phyloP scores from a whole-genome alignment of 64 coral and sea anemone species.

The Acropora tenuis region DNA sequence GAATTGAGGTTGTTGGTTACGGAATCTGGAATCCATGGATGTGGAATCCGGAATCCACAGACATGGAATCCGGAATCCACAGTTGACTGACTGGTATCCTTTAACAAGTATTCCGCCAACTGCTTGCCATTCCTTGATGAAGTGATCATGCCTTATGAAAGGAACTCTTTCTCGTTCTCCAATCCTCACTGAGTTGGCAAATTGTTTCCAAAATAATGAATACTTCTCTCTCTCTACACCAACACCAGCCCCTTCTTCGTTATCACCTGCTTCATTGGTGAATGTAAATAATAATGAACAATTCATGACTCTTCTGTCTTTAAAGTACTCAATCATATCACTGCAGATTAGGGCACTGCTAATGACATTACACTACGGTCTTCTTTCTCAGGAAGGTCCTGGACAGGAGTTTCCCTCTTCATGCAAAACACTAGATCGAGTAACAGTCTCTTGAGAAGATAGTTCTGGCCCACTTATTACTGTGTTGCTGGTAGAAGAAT shows the following conservation, averaged over 20 bases:
- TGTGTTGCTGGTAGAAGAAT: too few species aligned
- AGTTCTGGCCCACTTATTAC: too few species aligned
- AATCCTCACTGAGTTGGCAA: conserved; percentile 59
- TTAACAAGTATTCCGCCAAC: conserved; percentile 70
- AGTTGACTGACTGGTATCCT: conserved; percentile 47
- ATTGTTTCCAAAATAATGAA: conserved; percentile 74
- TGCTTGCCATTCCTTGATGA: conserved; percentile 36
- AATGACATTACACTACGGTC: not conserved
- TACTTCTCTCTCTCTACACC: conserved; percentile 59
- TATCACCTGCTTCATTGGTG: conserved; percentile 55
- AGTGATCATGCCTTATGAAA: conserved; percentile 78
- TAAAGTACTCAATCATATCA: conserved; percentile 49
- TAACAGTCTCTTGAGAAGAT: too few species aligned
- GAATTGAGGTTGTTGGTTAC: too few species aligned
- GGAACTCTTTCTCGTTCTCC: conserved; percentile 80
- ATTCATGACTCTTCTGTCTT: conserved; percentile 44
- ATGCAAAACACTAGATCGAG: too few species aligned
- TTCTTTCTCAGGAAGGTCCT: not conserved
- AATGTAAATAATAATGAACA: conserved; percentile 46
- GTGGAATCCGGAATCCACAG: too few species aligned
- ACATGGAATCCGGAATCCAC: too few species aligned
- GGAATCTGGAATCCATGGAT: too few species aligned
- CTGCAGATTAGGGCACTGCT: conserved; percentile 36
- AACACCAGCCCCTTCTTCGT: conserved; percentile 60
- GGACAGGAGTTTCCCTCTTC: too few species aligned